Evolutionary conservation across 2,797 vertebrate species (phyloP), one percentile per base, ranked within the genome.

Genomic region (Aulostomus chinensis): DNA sequence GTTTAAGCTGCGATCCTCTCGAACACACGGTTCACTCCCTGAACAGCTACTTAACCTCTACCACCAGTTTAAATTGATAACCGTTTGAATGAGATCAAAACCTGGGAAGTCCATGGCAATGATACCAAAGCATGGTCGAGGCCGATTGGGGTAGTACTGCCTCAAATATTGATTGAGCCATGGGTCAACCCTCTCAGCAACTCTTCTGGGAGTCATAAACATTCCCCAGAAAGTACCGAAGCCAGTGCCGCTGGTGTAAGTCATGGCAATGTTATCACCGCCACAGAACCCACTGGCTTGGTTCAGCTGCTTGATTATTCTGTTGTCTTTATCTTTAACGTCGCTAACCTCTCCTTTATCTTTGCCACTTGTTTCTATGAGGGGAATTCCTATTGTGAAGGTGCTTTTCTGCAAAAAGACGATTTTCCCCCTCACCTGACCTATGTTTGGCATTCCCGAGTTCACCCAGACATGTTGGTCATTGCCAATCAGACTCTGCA

Each of bases 31-130:
- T n/a, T n/a, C n/a, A n/a, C n/a, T n/a, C n/a, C n/a, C n/a, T n/a
- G n/a, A n/a, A n/a, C n/a, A n/a, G n/a, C n/a, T n/a, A n/a, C 10
- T 0, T 12, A 7, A 34, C 2, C 5, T 52, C 22, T 63, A 68
- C 54, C 32, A 80, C 48, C 10, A 25, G 58, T 87, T 88, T 13
- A 84, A 37, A 9, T 40, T 33, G 10, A 76, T 69, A 7, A 86
- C 13, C 8, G 51, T 75, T 45, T 83, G 74, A 37, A 89, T 79
- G 46, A 89, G 83, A 33, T 84, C 71, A 17, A 86, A 2, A 15
- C 80, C 75, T 3, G 85, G 86, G 57, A 78, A 85, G 50, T 88
- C 83, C 81, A 78, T 86, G 39, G 86, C 80, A 32, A 85, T 57
- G 38, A 85, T 37, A 5, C 80, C 85, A 18, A 85, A 75, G 64